phyloP scores from a whole-genome alignment of 2,113 vertebrate species.

The Muntiacus muntjak region DNA sequence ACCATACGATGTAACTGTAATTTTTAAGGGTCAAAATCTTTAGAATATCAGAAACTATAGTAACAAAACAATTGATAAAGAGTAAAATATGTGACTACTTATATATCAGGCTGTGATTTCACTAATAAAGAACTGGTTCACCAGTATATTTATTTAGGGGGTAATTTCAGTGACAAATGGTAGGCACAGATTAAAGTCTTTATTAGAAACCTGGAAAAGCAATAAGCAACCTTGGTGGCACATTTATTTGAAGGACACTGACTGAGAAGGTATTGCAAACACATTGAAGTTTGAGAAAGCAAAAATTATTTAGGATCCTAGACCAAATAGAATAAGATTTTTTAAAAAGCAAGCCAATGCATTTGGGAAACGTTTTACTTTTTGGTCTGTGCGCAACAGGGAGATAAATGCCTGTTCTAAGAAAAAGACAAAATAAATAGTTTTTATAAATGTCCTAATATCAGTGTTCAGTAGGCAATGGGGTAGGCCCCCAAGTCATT shows the following conservation, averaged over 20 bases:
- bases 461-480: not conserved
- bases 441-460: not conserved
- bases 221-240: not conserved
- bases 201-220: conserved; percentile 36
- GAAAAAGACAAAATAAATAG: not conserved
- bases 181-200: not conserved
- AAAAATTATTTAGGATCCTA: not conserved
- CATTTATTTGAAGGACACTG: not conserved
- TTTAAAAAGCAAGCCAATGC: not conserved
- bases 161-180: not conserved
- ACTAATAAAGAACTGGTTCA: not conserved
- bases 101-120: not conserved
- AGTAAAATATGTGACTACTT: not conserved
- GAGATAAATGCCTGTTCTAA: not conserved
- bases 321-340: not conserved
- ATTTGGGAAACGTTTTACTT: not conserved
- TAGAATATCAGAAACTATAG: not conserved
- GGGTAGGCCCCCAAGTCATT: not conserved
- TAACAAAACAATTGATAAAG: not conserved
- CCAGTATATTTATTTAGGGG: not conserved
- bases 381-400: not conserved
- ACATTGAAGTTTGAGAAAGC: not conserved
- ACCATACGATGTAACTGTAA: not conserved
- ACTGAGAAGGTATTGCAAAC: not conserved
- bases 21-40: not conserved